Conservation (phyloP, 2,797 vertebrate genomes). For the Pseudocheirus occidentalis region DNA sequence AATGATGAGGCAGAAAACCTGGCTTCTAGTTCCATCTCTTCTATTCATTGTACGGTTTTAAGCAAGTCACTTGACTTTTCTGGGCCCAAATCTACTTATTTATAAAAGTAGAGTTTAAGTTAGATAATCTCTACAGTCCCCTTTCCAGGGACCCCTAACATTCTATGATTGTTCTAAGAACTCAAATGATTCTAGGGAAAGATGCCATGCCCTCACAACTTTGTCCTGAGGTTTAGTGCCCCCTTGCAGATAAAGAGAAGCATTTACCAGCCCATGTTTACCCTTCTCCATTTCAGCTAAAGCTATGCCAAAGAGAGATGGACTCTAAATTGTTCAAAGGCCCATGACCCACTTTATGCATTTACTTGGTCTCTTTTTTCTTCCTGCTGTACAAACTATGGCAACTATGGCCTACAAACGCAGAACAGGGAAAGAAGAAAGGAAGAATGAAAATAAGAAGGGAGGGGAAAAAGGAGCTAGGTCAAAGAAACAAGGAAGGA, state of each 20-base stretch:
- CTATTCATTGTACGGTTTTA: not conserved
- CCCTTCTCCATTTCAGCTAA: not conserved
- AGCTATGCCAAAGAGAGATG: slow-evolving; percentile 59
- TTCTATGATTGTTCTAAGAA: not conserved
- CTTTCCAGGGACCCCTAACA: not conserved
- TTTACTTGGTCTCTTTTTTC: not conserved
- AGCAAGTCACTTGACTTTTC: not conserved
- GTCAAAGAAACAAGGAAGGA: not conserved
- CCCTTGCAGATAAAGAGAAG: not conserved
- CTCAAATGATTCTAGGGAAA: not conserved
- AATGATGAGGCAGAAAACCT: not conserved
- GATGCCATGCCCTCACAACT: not conserved
- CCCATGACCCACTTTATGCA: slow-evolving; percentile 5
- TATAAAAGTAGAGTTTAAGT: not conserved
- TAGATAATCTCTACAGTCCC: not conserved
- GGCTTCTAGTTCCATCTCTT: not conserved
- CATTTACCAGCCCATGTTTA: not conserved
- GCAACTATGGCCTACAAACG: slow-evolving; percentile 1
- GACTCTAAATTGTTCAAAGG: slow-evolving; percentile 48
- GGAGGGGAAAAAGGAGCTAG: not conserved
- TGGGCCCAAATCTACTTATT: not conserved
- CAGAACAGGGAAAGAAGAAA: not conserved
- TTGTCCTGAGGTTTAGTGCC: not conserved
- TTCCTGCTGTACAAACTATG: not conserved
- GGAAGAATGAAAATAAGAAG: slow-evolving; percentile 5